Percentiles rank a stretch among this genome's conserved stretches.
Evolutionary conservation across 2,888 invertebrate genomes (phyloP).

Genomic region (Diplolepis rosae): DNA sequence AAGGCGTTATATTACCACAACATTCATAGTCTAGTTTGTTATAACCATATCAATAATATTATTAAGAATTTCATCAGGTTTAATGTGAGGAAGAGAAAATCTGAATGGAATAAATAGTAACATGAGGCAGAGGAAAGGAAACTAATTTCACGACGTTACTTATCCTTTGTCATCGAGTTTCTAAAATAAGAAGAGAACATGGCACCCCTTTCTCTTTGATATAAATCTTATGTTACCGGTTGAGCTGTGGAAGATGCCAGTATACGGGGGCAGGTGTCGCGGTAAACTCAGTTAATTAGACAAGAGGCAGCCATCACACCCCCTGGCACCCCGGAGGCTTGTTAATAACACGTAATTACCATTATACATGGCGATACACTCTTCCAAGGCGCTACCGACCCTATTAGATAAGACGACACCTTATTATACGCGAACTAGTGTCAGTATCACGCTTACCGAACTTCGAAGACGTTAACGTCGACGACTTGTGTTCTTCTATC

Average conservation of each 20-base stretch:
- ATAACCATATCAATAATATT: too few relatives aligned
- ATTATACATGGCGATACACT: conserved; percentile 74
- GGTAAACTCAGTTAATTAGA: conserved; percentile 75
- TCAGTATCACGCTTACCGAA: conserved; percentile 57
- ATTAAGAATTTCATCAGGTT: conserved; percentile 8
- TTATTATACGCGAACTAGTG: conserved; percentile 70
- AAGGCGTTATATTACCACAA: too few relatives aligned
- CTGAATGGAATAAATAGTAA: conserved; percentile 21
- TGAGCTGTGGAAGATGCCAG: conserved; percentile 69
- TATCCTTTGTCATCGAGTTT: conserved; percentile 30
- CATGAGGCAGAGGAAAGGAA: conserved; percentile 20
- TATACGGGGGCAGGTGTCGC: conserved; percentile 73
- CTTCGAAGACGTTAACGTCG: conserved; percentile 50
- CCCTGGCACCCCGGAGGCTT: conserved; percentile 67
- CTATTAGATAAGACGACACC: conserved; percentile 74
- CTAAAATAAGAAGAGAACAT: conserved; percentile 30
- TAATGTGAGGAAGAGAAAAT: background rate
- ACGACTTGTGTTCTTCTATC: conserved; percentile 52
- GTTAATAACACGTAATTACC: conserved; percentile 74
- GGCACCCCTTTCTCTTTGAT: conserved; percentile 55
- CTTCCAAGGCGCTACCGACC: conserved; percentile 68
- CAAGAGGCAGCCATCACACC: conserved; percentile 71
- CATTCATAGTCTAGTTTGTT: too few relatives aligned
- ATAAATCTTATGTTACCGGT: conserved; percentile 72
- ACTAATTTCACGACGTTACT: conserved; percentile 25